Evolutionary conservation across 2,113 vertebrate genomes (phyloP).

Genomic region (Chionis minor): DNA sequence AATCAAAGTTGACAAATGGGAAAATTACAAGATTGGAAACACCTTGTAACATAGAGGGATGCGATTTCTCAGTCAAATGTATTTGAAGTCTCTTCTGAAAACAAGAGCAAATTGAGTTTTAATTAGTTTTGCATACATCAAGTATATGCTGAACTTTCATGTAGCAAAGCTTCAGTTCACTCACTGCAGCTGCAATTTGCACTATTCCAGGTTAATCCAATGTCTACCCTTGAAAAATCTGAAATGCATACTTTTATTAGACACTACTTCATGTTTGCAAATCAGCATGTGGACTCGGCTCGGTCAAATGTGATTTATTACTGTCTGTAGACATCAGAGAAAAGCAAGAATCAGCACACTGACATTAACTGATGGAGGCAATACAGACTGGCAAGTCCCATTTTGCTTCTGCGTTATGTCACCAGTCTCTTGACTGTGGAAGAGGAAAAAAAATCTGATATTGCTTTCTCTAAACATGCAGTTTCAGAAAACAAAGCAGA

Average conservation of each 20-base stretch:
- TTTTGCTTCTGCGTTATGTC: background rate
- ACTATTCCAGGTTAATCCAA: background rate
- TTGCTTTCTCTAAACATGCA: background rate
- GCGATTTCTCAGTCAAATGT: background rate
- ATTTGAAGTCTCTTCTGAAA: background rate
- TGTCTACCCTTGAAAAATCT: background rate
- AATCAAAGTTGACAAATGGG: background rate
- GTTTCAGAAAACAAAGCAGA: background rate
- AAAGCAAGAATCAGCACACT: background rate
- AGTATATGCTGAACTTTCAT: background rate
- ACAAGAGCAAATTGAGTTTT: background rate
- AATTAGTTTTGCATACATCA: constrained; percentile 20
- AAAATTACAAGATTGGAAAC: background rate
- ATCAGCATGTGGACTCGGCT: background rate
- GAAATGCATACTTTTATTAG: background rate
- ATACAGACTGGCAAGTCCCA: background rate
- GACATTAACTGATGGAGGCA: background rate
- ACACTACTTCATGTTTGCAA: background rate
- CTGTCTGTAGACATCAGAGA: background rate
- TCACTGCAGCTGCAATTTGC: background rate
- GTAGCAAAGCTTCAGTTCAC: background rate
- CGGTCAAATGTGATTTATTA: constrained; percentile 14
- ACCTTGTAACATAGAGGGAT: background rate
- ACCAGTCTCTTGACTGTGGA: background rate
- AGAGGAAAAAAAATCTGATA: background rate